A percentile compares a stretch with the other conserved stretches of the same genome.
phyloP scores from a whole-genome alignment of 2,113 vertebrate species.

The Leucopternis melanops region DNA sequence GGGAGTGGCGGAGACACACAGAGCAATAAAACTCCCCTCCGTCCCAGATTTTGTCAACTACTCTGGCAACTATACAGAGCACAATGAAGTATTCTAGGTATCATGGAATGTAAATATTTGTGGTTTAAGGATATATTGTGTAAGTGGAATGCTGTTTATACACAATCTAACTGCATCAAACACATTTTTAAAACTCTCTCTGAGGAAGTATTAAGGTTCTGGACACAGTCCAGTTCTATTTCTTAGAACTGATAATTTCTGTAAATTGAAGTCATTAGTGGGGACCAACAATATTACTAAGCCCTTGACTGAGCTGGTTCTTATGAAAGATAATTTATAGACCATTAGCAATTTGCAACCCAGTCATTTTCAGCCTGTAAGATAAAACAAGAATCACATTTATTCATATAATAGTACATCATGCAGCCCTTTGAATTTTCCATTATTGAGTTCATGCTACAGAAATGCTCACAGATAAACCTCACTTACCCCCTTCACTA shows the following conservation, averaged over 20 bases:
- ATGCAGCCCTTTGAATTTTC: background rate
- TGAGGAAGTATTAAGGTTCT: background rate
- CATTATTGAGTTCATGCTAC: background rate
- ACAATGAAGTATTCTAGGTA: background rate
- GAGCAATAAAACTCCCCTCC: background rate
- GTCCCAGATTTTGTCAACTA: background rate
- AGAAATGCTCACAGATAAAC: background rate
- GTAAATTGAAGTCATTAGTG: background rate
- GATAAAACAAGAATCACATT: background rate
- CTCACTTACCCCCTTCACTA: background rate
- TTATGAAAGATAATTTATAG: background rate
- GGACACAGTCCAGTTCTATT: background rate
- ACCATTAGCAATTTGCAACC: background rate
- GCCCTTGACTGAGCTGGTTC: background rate
- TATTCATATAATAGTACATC: background rate
- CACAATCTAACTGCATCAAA: background rate
- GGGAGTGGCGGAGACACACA: background rate
- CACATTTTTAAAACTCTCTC: background rate
- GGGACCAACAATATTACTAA: background rate
- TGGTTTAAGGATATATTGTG: background rate
- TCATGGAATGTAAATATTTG: background rate
- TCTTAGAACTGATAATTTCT: background rate
- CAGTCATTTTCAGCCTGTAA: background rate
- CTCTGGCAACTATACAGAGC: background rate
- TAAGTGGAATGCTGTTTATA: background rate